Evolutionary conservation across 2,797 vertebrate genomes (phyloP).

Genomic region (Benthosema pterotum): DNA sequence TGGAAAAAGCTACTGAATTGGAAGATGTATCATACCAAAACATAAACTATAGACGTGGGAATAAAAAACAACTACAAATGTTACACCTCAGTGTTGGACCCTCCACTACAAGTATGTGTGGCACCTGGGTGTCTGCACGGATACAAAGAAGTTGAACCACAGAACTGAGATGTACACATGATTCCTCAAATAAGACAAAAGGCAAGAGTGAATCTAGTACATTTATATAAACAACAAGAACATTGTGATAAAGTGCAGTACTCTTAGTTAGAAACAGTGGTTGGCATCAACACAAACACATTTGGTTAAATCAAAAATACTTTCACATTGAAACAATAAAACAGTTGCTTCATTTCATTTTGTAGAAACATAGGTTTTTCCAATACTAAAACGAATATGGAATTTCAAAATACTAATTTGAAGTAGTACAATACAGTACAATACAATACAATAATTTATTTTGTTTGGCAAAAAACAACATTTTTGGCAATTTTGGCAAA

Average conservation of each 20-base stretch:
- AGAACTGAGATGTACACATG: slow-evolving; percentile 7
- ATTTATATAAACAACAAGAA: slow-evolving; percentile 50
- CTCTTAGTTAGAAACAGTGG: slow-evolving; percentile 36
- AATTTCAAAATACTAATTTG: slow-evolving; percentile 46
- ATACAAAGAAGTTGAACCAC: no score
- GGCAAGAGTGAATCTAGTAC: slow-evolving; percentile 24
- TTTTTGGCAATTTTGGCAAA: slow-evolving; percentile 18
- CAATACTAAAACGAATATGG: slow-evolving; percentile 43
- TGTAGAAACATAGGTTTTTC: slow-evolving; percentile 38
- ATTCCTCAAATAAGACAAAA: slow-evolving; percentile 17
- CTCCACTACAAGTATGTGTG: not conserved
- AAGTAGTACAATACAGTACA: slow-evolving; percentile 9
- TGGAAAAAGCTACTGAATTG: no score
- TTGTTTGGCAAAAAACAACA: slow-evolving; percentile 9
- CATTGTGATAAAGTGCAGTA: slow-evolving; percentile 76
- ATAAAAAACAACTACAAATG: no score
- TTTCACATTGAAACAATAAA: slow-evolving; percentile 67
- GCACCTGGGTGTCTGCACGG: slow-evolving; percentile 6
- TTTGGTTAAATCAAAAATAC: slow-evolving; percentile 20
- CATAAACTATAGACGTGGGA: no score
- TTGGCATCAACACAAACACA: slow-evolving; percentile 11
- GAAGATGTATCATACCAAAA: no score
- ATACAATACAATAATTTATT: slow-evolving; percentile 8
- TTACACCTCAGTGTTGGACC: no score
- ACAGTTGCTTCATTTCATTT: slow-evolving; percentile 46